Evolutionary conservation across 2,888 invertebrate species (phyloP), one percentile per base, ranked within the genome.

Genomic region (Zygaena filipendulae): DNA sequence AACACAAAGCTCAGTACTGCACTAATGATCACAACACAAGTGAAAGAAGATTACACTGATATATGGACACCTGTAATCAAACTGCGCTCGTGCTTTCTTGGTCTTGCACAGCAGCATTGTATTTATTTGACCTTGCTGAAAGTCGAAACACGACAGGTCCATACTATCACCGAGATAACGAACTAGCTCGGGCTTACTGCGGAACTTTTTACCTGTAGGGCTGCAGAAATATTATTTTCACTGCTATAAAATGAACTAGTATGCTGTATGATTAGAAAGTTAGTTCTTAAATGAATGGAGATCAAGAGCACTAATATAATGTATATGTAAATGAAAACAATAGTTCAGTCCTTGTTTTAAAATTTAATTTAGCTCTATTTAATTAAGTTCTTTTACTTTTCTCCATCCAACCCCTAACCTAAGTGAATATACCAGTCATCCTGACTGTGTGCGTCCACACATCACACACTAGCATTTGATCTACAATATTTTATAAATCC

Each of bases 101-200:
- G 84, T 84, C 81, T 88, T 88, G 67, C 87, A 83, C 59, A 86
- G 80, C 55, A 86, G 79, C 66, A 85, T 81, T 50, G 83, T 82
- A 72, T 87, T 87, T 61, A 90, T 84, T 77, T 88, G 88, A 53
- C 91, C 92, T 54, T 87, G 85, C 57, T 88, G 86, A 70, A 87
- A 92, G 82, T 92, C 92, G 81, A 92, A 91, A 59, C 87, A 85
- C 49, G 88, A 86, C 50, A 91, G 82, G 80, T 92, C 92, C 74
- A 88, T 84, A 56, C 84, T 81, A 67, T 88, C 87, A 59, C 90
- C 90, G 44, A 91, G 83, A 69, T 86, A 86, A 50, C 90, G 84
- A 46, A 87, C 87, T 64, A 92, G 82, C 74, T 91, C 89, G 39
- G 89, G 87, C 71, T 92, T 92, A 77, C 87, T 91, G 66, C 89